Evolutionary conservation across 1,140 invertebrate species (phyloP).

Genomic region (Sinella curviseta): DNA sequence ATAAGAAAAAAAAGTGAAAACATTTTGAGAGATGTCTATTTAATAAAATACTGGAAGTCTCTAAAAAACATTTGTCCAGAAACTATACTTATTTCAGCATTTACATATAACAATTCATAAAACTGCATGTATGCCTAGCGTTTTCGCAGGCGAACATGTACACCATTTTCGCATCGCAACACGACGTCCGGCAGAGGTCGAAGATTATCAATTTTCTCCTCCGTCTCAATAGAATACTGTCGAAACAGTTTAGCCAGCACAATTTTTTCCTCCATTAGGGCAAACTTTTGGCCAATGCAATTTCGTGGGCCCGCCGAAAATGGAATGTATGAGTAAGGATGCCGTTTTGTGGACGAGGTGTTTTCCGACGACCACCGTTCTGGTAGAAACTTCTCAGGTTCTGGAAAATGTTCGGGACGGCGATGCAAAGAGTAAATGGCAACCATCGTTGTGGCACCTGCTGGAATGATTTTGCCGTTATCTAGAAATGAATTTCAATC

Average conservation of each 20-base stretch:
- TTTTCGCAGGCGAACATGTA: neutral
- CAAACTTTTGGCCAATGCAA: conserved; percentile 60
- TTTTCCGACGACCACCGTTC: conserved; percentile 62
- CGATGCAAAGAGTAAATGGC: conserved; percentile 61
- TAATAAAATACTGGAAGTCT: conserved; percentile 19
- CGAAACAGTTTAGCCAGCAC: conserved; percentile 61
- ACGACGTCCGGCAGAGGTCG: conserved; percentile 77
- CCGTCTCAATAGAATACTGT: conserved; percentile 59
- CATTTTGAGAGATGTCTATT: neutral
- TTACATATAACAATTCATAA: neutral
- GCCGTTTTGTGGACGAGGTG: neutral
- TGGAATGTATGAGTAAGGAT: conserved; percentile 55
- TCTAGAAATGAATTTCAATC: neutral
- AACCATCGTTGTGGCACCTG: conserved; percentile 56
- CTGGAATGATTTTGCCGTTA: conserved; percentile 51
- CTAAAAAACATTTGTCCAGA: neutral
- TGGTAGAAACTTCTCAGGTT: conserved; percentile 62
- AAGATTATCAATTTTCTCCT: conserved; percentile 62
- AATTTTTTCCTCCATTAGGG: conserved; percentile 63
- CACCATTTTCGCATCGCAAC: conserved; percentile 52
- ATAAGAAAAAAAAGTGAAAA: neutral
- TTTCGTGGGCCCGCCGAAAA: conserved; percentile 59
- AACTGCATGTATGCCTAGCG: neutral
- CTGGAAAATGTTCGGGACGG: conserved; percentile 61
- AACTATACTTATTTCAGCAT: too few relatives aligned